phyloP scores from a whole-genome alignment of 1,140 invertebrate species.

The Pentalonia nigronervosa region DNA sequence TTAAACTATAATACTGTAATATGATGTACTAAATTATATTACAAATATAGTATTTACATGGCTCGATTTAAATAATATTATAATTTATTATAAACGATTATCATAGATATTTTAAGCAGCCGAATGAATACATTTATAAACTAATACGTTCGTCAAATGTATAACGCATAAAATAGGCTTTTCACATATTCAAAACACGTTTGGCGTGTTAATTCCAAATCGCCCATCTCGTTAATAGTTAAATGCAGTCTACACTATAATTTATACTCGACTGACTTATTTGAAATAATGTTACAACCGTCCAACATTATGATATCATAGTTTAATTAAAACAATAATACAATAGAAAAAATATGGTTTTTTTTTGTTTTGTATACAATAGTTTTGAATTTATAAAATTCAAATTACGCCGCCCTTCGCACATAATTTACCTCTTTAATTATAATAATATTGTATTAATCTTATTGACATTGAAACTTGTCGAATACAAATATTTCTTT shows the following conservation, averaged over 20 bases:
- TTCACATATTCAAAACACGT: neutral
- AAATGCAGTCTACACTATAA: neutral
- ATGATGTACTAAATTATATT: neutral
- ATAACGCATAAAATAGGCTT: neutral
- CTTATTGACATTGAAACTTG: too few relatives aligned
- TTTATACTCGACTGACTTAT: too few relatives aligned
- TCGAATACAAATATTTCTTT: too few relatives aligned
- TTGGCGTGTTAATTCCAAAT: neutral
- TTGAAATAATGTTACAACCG: too few relatives aligned
- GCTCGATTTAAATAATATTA: neutral
- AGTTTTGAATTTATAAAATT: too few relatives aligned
- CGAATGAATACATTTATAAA: neutral
- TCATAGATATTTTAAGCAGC: neutral
- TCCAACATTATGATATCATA: too few relatives aligned
- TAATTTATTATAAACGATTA: neutral
- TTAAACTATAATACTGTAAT: neutral
- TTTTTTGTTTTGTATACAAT: too few relatives aligned
- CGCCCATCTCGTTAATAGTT: neutral
- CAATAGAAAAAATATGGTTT: too few relatives aligned
- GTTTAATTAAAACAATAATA: too few relatives aligned
- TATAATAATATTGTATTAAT: too few relatives aligned
- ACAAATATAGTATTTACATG: neutral
- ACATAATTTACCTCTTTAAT: too few relatives aligned
- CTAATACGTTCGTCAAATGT: neutral
- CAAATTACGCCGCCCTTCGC: too few relatives aligned